Percentiles rank a stretch among this genome's conserved stretches.
Evolutionary conservation across 2,888 invertebrate species (phyloP).

Genomic region (Stenoptilia bipunctidactyla): DNA sequence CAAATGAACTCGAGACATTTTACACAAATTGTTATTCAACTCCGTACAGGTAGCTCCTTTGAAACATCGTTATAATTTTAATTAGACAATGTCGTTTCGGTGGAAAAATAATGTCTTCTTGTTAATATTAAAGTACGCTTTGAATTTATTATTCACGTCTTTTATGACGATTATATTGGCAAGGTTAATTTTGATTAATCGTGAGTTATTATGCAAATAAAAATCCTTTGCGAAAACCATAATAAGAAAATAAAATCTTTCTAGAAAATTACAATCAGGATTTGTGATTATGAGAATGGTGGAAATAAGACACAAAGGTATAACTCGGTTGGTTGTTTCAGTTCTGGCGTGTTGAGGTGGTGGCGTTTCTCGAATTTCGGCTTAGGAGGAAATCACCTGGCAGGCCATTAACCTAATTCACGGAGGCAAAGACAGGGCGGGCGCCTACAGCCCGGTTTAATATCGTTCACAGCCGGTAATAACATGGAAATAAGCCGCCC

Average conservation of each 20-base stretch:
- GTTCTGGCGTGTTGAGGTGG: constrained; percentile 53
- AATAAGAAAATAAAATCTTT: constrained; percentile 4
- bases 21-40: too few relatives aligned
- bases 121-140: too few relatives aligned
- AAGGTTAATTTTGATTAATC: too few relatives aligned
- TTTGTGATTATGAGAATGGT: not conserved
- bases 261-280: not conserved
- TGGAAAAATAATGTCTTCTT: not conserved
- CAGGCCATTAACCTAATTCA: constrained; percentile 71
- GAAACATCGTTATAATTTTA: not conserved
- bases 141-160: too few relatives aligned
- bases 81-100: not conserved
- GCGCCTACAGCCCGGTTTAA: constrained; percentile 54
- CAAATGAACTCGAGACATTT: too few relatives aligned
- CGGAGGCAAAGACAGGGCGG: constrained; percentile 67
- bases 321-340: constrained; percentile 39
- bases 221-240: too few relatives aligned
- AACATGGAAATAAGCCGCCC: constrained; percentile 67
- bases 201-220: too few relatives aligned
- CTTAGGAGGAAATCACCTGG: constrained; percentile 69
- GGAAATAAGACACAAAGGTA: constrained; percentile 21
- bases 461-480: constrained; percentile 63
- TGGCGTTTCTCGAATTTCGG: constrained; percentile 54
- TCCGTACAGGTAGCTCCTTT: too few relatives aligned
- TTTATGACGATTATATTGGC: too few relatives aligned